These are phyloP conservation scores for Drosophila anomalipes DNA, from an alignment of 2,888 invertebrate genomes.

Conservation along the genomic window DNA sequence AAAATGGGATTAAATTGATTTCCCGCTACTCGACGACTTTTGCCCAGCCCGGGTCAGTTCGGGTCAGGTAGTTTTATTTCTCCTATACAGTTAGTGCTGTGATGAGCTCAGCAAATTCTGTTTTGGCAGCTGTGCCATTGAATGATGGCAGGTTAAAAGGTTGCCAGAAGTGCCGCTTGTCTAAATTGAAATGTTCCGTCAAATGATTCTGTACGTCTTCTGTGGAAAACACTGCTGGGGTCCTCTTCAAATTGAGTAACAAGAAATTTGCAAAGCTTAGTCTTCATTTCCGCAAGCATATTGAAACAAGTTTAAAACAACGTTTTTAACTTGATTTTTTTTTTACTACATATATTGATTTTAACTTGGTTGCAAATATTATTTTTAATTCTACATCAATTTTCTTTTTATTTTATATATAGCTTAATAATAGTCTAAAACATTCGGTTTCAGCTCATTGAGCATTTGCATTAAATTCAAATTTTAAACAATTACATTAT, in stretches of 20 bases:
- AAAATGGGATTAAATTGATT: conserved; percentile 80
- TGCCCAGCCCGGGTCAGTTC: not conserved
- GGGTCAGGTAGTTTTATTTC: conserved; percentile 42
- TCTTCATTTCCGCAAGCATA: not conserved
- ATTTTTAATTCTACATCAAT: not conserved
- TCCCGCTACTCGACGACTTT: conserved; percentile 65
- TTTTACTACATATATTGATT: not conserved
- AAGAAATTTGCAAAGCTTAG: not conserved
- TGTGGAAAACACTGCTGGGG: conserved; percentile 20
- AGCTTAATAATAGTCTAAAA: not conserved
- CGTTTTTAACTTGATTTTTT: not conserved
- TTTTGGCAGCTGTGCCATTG: conserved; percentile 53
- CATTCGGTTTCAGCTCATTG: not conserved
- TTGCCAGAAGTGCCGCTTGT: conserved; percentile 6
- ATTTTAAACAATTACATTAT: not conserved
- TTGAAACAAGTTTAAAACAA: not conserved
- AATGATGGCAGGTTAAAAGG: conserved; percentile 40
- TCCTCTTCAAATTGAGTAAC: not conserved
- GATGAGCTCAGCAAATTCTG: conserved; percentile 71
- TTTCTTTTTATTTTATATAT: not conserved
- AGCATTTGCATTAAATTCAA: not conserved
- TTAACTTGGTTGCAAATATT: not conserved
- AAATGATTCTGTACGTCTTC: conserved; percentile 34
- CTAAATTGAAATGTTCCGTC: conserved; percentile 65
- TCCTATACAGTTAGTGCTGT: conserved; percentile 5